These are phyloP conservation scores for Nomia melanderi DNA, from an alignment of 1,140 invertebrate genomes.

Conservation along the genomic window DNA sequence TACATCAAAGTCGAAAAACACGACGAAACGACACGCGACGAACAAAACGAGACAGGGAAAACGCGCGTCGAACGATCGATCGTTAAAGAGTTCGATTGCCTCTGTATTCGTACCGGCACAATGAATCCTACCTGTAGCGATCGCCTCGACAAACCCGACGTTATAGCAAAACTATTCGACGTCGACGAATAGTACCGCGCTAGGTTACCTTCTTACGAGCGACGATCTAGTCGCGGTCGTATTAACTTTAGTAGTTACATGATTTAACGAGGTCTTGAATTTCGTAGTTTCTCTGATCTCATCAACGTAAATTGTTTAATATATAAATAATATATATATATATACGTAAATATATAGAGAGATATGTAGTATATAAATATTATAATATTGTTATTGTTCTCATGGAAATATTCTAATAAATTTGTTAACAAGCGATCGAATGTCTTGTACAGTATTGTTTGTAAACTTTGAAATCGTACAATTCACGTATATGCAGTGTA, in stretches of 20 bases:
- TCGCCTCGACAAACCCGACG: conserved; percentile 64
- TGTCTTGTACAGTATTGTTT: neutral
- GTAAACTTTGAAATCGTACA: neutral
- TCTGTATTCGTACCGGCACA: conserved; percentile 64
- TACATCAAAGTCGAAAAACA: conserved; percentile 67
- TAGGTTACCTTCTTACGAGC: too few species aligned
- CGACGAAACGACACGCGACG: neutral
- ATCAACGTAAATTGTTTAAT: neutral
- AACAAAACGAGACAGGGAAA: neutral
- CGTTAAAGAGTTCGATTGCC: conserved; percentile 68
- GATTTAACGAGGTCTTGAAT: neutral
- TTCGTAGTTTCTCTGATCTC: neutral
- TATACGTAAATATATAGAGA: too few species aligned
- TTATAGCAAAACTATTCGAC: conserved; percentile 65
- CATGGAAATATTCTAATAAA: conserved; percentile 1
- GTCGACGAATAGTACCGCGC: neutral
- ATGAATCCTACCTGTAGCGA: conserved; percentile 63
- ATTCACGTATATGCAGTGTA: too few species aligned
- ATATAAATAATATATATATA: neutral
- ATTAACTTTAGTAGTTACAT: neutral
- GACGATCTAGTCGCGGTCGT: too few species aligned
- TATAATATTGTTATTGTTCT: conserved; percentile 5
- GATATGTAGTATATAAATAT: neutral
- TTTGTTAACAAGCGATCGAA: neutral
- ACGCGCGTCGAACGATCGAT: neutral